Percentiles rank a stretch among this genome's conserved stretches.
phyloP scores from a whole-genome alignment of 1,140 invertebrate genomes.

The Chlorops oryzae region DNA sequence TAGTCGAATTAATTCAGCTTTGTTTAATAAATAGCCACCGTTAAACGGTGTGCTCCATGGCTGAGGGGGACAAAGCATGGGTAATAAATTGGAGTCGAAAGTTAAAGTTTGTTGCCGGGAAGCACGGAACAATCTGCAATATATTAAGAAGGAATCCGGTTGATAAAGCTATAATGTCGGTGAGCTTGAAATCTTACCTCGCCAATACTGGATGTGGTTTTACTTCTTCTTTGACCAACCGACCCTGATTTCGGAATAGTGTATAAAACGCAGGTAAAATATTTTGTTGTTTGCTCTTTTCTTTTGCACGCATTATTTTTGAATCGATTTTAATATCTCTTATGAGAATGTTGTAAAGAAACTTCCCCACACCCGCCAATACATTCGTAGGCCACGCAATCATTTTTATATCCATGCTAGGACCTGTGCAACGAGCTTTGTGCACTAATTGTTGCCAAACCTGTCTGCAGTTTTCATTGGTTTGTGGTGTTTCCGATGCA shows the following conservation, averaged over 20 bases:
- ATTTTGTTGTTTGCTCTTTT: constrained; percentile 40
- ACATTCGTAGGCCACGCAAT: constrained; percentile 61
- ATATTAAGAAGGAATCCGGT: neutral
- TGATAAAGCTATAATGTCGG: neutral
- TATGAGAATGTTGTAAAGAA: constrained; percentile 81
- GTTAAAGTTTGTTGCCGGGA: constrained; percentile 60
- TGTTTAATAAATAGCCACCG: constrained; percentile 72
- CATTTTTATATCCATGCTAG: constrained; percentile 56
- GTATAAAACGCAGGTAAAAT: constrained; percentile 74
- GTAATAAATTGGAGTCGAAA: constrained; percentile 65
- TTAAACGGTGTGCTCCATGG: constrained; percentile 63
- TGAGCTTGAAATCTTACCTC: constrained; percentile 26
- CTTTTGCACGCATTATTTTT: constrained; percentile 57
- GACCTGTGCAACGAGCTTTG: constrained; percentile 52
- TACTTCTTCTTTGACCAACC: constrained; percentile 65
- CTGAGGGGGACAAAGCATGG: constrained; percentile 71
- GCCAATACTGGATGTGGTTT: constrained; percentile 75
- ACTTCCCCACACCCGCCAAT: constrained; percentile 64
- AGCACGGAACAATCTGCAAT: constrained; percentile 55
- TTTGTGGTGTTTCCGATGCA: constrained; percentile 55
- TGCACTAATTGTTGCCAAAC: constrained; percentile 65
- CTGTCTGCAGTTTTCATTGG: constrained; percentile 59
- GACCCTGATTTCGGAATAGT: constrained; percentile 64
- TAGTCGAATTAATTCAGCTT: constrained; percentile 59
- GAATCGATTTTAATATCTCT: constrained; percentile 77